Evolutionary conservation across 2,113 vertebrate species (phyloP), one percentile per base, ranked within the genome.

Genomic region (Hepsetus odoe): DNA sequence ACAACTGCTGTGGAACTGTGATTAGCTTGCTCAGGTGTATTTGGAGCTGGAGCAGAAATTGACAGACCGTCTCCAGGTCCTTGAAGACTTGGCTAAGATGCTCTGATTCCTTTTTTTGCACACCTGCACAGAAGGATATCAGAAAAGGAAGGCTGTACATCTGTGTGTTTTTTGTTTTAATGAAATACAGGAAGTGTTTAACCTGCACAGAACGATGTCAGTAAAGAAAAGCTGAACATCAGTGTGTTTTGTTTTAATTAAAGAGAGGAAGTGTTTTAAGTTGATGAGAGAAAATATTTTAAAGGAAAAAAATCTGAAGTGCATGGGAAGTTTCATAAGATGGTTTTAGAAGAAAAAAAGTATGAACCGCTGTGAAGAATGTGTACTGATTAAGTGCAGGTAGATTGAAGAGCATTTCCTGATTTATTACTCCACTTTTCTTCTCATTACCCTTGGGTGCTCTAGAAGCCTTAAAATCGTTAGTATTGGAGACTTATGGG

Each of bases 1-100:
- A 67, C 64, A 76, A 30, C 28, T 38, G 16, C 61, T 65, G 61
- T n/a, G 13, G 24, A 67, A 67, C 62, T 42, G 62, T 30, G 64
- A 76, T 56, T 76, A 56, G 22, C 24, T 30, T 33, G 61, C 22
- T 53, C 46, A 66, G 61, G 24, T 67, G 49, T n/a, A 13, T 40
- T 53, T 55, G 24, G 24, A 32, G 33, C 49, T 9, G 11, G 20
- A 40, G 26, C 9, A 66, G 33, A 42, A 55, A 65, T 7, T n/a
- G 16, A 32, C 22, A 6, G 28, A 35, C 46, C 35, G 53, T 51
- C 30, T 51, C 28, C 22, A 67, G 12, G 26, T 49, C 35, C 46
- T 28, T 40, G 46, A 76, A 40, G 35, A 35, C 42, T 35, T 14
- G 5, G 35, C 22, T 73, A 35, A 42, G 10, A 61, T 22, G 10